Evolutionary conservation across 1,140 invertebrate species (phyloP).

Genomic region (Rhynchophorus ferrugineus): DNA sequence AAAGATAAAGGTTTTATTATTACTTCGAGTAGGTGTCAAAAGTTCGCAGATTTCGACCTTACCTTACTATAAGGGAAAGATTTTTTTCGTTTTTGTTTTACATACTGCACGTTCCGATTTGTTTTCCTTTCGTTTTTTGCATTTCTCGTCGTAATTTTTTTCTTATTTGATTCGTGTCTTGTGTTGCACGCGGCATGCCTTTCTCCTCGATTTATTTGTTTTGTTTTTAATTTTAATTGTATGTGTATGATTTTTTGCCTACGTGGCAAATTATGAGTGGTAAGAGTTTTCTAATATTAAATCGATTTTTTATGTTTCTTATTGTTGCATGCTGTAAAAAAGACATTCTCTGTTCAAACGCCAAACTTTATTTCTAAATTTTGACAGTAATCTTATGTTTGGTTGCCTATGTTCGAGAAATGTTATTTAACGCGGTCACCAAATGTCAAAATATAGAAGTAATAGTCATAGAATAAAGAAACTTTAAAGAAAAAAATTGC

Average conservation of each 20-base stretch:
- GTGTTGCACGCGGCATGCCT: conserved; percentile 11
- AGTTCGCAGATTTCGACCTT: conserved; percentile 37
- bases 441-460: neutral
- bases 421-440: too few species aligned
- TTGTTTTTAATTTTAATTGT: conserved; percentile 23
- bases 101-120: neutral
- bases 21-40: conserved; percentile 26
- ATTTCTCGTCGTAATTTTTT: conserved; percentile 1
- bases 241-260: conserved; percentile 26
- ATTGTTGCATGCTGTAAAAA: conserved; percentile 9
- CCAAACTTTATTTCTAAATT: too few species aligned
- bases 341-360: neutral
- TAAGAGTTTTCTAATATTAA: conserved; percentile 21
- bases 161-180: too few species aligned
- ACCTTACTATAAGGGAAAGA: conserved; percentile 44
- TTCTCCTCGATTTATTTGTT: too few species aligned
- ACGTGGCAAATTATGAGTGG: conserved; percentile 25
- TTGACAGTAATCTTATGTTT: too few species aligned
- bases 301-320: neutral
- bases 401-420: too few species aligned
- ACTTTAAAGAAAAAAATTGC: neutral
- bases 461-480: neutral
- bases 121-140: conserved; percentile 8
- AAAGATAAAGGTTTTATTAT: conserved; percentile 22
- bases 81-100: conserved; percentile 34